Conservation (phyloP, 1,140 invertebrate species). For the Fopius arisanus region DNA sequence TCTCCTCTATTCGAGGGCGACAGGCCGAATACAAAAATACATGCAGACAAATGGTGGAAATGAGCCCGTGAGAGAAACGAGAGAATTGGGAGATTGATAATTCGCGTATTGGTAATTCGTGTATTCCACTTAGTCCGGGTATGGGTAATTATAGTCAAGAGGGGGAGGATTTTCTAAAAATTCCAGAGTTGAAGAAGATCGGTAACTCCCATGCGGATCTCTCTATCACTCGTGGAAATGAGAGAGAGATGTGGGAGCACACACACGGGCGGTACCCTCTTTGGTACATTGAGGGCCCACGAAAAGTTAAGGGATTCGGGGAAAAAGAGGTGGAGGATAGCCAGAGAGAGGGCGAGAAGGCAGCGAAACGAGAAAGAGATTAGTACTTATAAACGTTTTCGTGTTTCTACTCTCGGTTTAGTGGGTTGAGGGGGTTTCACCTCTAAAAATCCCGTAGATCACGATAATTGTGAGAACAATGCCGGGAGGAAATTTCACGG, state of each 20-base stretch:
- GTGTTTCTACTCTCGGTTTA: slow-evolving; percentile 49
- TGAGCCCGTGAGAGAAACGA: background rate
- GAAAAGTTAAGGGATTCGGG: slow-evolving; percentile 61
- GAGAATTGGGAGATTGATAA: slow-evolving; percentile 4
- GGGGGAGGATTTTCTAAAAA: background rate
- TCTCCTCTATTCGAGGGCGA: slow-evolving; percentile 5
- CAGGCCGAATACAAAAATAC: slow-evolving; percentile 2
- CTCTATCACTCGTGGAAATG: background rate
- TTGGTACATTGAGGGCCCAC: slow-evolving; percentile 30
- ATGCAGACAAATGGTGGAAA: background rate
- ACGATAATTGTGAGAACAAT: slow-evolving; percentile 67
- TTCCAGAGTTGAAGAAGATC: background rate
- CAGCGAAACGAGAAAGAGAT: slow-evolving; percentile 49
- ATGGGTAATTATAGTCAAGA: slow-evolving; percentile 51
- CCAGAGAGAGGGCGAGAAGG: slow-evolving; percentile 13
- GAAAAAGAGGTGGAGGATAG: slow-evolving; percentile 27
- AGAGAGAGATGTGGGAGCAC: background rate
- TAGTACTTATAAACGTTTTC: slow-evolving; percentile 49
- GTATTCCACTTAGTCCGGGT: slow-evolving; percentile 43
- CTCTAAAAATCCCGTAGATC: slow-evolving; percentile 40
- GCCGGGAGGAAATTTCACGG: slow-evolving; percentile 59
- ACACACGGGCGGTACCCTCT: background rate
- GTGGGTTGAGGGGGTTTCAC: slow-evolving; percentile 19
- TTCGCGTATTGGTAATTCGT: slow-evolving; percentile 23
- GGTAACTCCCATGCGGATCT: background rate